Evolutionary conservation across 2,797 vertebrate genomes (phyloP), one percentile per base, ranked within the genome.

Genomic region (Neostethus bicornis): DNA sequence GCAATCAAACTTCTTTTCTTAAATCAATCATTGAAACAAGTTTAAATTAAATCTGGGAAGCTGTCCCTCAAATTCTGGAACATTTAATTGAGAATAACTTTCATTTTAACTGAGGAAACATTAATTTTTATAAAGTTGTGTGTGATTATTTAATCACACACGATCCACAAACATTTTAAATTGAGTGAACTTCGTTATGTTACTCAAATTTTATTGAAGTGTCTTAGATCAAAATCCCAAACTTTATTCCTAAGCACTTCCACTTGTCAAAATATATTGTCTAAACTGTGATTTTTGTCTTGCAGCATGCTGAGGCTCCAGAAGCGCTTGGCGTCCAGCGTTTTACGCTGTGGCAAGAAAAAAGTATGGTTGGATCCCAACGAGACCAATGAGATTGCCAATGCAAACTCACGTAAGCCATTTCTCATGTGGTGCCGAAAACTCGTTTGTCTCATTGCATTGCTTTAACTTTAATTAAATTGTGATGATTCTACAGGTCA

Each of bases 281-380:
- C 29, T 28, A 5, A 29, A 17, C 38, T n/a, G n/a, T 42, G 60
- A 42, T 41, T 1, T 17, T 24, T 44, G 1, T 52, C 2, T 24
- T 19, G 16, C 71, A 95, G 93, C 80, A 96, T 98, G 93, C 93
- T 97, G 85, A 94, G 95, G 94, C 95, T 98, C 59, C 96, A 98
- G 89, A 98, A 98, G 93, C 92, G 96, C 86, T 84, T 98, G 85
- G 96, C 96, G 46, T 96, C 96, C 81, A 98, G 96, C 71, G 95
- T 98, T 28, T 81, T 98, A 80, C 93, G 95, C 90, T 98, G 96
- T 66, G 96, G 96, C 62, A 98, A 98, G 81, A 97, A 97, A 87
- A 98, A 98, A 65, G 96, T 98, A 41, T 98, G 96, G 96, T 82
- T 98, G 71, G 96, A 98, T 65, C 96, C 96, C 48, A 98, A 98